A percentile compares a stretch with the other conserved stretches of the same genome.
phyloP scores from a whole-genome alignment of 1,140 invertebrate genomes.

The Sycophaga agraensis region DNA sequence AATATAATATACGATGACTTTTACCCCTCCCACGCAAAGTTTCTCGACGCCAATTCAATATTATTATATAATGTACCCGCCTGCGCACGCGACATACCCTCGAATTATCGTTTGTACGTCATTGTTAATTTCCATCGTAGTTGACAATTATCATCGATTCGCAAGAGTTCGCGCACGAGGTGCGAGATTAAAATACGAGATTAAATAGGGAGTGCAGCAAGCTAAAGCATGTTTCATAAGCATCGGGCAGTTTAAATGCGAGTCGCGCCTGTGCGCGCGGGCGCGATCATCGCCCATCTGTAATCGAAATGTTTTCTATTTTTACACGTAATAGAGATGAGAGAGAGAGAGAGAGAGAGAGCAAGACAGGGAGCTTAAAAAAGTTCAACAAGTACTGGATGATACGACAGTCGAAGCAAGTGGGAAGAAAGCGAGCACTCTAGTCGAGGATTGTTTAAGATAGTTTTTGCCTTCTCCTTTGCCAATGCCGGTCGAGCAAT shows the following conservation, averaged over 20 bases:
- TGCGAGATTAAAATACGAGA: constrained; percentile 37
- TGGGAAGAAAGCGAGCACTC: neutral
- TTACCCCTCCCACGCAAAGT: too few relatives aligned
- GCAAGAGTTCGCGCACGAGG: constrained; percentile 33
- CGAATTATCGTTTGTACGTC: too few relatives aligned
- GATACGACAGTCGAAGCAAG: neutral
- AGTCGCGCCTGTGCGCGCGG: constrained; percentile 25
- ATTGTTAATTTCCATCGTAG: neutral
- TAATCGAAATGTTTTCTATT: constrained; percentile 56
- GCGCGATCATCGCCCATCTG: constrained; percentile 43
- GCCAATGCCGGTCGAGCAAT: too few relatives aligned
- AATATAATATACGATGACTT: too few relatives aligned
- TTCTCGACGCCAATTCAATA: too few relatives aligned
- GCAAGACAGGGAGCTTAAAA: constrained; percentile 34
- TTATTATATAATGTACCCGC: too few relatives aligned
- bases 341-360: constrained; percentile 24
- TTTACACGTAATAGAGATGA: constrained; percentile 46
- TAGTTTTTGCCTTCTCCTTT: constrained; percentile 13
- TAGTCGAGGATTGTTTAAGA: neutral
- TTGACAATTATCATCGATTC: neutral
- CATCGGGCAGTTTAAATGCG: constrained; percentile 25
- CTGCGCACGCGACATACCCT: too few relatives aligned
- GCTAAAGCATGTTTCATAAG: too few relatives aligned
- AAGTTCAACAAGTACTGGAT: constrained; percentile 28
- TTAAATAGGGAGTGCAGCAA: too few relatives aligned